Percentiles rank a stretch among this genome's conserved stretches.
phyloP scores from a whole-genome alignment of 2,113 vertebrate species.

The Macrotus californicus region DNA sequence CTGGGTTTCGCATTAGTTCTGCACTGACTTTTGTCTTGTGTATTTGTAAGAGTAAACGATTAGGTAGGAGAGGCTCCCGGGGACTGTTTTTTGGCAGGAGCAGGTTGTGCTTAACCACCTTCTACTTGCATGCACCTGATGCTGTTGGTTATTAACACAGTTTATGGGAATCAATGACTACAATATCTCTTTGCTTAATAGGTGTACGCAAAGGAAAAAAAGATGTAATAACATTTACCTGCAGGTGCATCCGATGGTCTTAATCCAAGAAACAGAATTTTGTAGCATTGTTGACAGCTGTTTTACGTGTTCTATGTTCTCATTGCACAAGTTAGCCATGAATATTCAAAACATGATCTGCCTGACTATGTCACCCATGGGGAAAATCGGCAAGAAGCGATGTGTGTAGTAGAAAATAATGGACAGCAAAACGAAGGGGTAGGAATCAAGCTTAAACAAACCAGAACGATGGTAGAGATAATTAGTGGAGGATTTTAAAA shows the following conservation, averaged over 20 bases:
- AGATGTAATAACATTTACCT: constrained; percentile 51
- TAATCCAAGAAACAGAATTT: constrained; percentile 56
- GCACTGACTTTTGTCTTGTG: constrained; percentile 60
- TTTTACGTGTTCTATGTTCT: constrained; percentile 45
- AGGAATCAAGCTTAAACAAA: background rate
- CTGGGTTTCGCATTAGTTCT: constrained; percentile 71
- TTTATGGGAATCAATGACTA: constrained; percentile 63
- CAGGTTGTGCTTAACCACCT: constrained; percentile 68
- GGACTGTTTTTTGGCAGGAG: constrained; percentile 61
- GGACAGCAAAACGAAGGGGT: background rate
- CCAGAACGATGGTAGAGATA: background rate
- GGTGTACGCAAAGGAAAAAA: constrained; percentile 6
- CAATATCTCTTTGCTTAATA: constrained; percentile 68
- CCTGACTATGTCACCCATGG: constrained; percentile 48
- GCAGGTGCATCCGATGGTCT: constrained; percentile 38
- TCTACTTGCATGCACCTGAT: constrained; percentile 57
- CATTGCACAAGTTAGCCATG: constrained; percentile 35
- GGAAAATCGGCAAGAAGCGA: constrained; percentile 35
- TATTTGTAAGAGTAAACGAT: constrained; percentile 64
- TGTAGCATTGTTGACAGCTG: constrained; percentile 56
- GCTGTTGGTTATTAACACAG: constrained; percentile 66
- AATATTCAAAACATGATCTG: constrained; percentile 60
- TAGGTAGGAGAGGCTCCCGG: constrained; percentile 62
- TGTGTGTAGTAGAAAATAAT: constrained; percentile 19
- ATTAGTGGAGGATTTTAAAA: background rate